Conservation (phyloP, 2,888 invertebrate species). For the Bugulina stolonifera region DNA sequence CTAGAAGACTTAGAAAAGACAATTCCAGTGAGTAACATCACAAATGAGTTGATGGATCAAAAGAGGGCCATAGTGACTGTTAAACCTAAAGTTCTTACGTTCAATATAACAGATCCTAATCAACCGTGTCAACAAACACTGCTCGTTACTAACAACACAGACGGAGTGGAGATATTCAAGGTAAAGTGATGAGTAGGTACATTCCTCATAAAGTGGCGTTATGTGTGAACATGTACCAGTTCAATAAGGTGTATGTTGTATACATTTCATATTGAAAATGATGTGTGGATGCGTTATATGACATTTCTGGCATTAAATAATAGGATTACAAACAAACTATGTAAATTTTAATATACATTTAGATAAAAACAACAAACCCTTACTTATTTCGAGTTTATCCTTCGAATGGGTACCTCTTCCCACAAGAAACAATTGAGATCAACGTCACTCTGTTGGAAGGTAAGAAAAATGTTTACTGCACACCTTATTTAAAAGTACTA, state of each 20-base stretch:
- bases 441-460: conserved; percentile 18
- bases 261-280: too few relatives aligned
- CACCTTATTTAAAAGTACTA: too few relatives aligned
- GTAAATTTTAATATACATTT: too few relatives aligned
- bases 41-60: not conserved
- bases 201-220: too few relatives aligned
- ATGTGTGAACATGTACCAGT: too few relatives aligned
- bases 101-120: conserved; percentile 9
- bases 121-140: not conserved
- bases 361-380: conserved; percentile 26
- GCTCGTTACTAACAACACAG: not conserved
- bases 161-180: conserved; percentile 15
- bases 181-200: not conserved
- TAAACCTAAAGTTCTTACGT: not conserved
- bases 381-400: conserved; percentile 22
- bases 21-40: not conserved
- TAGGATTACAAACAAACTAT: too few relatives aligned
- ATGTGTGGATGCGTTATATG: too few relatives aligned
- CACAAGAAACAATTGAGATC: conserved; percentile 3
- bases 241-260: too few relatives aligned
- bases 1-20: not conserved
- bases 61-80: not conserved
- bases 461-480: too few relatives aligned
- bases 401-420: conserved; percentile 12
- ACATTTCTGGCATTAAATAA: too few relatives aligned